phyloP scores from a whole-genome alignment of 1,140 invertebrate species.

The Dryas iulia region DNA sequence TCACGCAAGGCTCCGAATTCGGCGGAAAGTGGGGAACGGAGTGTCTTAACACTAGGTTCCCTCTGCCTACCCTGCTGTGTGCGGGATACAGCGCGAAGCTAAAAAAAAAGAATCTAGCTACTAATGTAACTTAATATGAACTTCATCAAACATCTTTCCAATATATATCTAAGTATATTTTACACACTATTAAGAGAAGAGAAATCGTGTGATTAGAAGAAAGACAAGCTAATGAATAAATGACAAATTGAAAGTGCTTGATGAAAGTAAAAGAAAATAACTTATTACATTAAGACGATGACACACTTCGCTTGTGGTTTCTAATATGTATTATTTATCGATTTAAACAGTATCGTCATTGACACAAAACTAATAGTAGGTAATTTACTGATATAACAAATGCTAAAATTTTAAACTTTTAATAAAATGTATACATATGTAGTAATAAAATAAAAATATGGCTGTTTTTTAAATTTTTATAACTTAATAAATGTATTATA shows the following conservation, averaged over 20 bases:
- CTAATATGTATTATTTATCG: not conserved
- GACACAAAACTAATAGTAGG: not conserved
- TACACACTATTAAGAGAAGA: not conserved
- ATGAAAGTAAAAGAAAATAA: constrained; percentile 8
- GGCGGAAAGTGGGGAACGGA: too few relatives aligned
- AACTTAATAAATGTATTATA: too few relatives aligned
- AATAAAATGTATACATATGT: too few relatives aligned
- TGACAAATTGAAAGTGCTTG: constrained; percentile 7
- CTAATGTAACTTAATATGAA: too few relatives aligned
- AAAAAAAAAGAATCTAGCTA: too few relatives aligned
- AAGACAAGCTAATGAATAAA: constrained; percentile 8
- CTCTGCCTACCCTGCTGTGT: too few relatives aligned
- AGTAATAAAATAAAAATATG: too few relatives aligned
- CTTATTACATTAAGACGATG: not conserved
- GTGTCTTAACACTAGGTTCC: too few relatives aligned
- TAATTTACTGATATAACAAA: too few relatives aligned
- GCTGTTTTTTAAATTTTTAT: too few relatives aligned
- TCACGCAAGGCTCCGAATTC: too few relatives aligned
- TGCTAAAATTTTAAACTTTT: not conserved
- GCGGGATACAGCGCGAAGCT: too few relatives aligned
- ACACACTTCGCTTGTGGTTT: not conserved
- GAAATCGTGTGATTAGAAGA: not conserved
- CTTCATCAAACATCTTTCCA: not conserved
- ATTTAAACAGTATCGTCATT: not conserved
- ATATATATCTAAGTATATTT: not conserved